Evolutionary conservation across 2,113 vertebrate species (phyloP), one percentile per base, ranked within the genome.

Genomic region (Hippocampus mohnikei): DNA sequence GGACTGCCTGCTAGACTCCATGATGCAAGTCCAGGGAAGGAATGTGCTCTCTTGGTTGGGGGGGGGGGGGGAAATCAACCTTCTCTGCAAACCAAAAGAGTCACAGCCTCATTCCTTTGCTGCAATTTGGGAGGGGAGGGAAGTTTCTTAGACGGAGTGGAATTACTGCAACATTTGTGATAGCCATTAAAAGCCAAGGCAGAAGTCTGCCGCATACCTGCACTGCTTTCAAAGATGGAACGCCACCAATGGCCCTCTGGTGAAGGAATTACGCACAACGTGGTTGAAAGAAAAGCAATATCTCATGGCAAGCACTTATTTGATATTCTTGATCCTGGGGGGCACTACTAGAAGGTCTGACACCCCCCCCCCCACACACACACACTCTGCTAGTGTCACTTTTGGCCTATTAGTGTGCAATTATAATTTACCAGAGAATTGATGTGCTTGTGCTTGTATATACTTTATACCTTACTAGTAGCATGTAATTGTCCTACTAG

Each of bases 51-150:
- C 68, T 83, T 66, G 67, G 73, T 74, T 70, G 81, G 4, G 29
- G 29, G 29, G 29, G 2, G 29, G 29, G 29, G 71, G 73, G 65
- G 80, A 81, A 86, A 71, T 81, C 55, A 18, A 18, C 27, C 76
- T 58, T 44, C 73, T 78, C 73, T 82, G 84, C 65, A 68, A 79
- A 78, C 78, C 69, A 77, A 79, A 72, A 72, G 20, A 83, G 73
- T 75, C 74, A 62, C 63, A 75, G 79, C 78, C 83, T 82, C 81
- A 81, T 87, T 88, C 88, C 85, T 63, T 67, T 78, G 84, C 80
- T 74, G 79, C 87, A 89, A 88, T 90, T 90, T 89, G 78, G 89
- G 89, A 88, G 87, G 86, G 92, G 92, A 90, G 91, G 90, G 85
- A 82, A 80, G 76, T 87, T 88, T 85, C 77, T 65, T 3, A 82